phyloP scores from a whole-genome alignment of 2,113 vertebrate genomes.

The Sinocyclocheilus anshuiensis region DNA sequence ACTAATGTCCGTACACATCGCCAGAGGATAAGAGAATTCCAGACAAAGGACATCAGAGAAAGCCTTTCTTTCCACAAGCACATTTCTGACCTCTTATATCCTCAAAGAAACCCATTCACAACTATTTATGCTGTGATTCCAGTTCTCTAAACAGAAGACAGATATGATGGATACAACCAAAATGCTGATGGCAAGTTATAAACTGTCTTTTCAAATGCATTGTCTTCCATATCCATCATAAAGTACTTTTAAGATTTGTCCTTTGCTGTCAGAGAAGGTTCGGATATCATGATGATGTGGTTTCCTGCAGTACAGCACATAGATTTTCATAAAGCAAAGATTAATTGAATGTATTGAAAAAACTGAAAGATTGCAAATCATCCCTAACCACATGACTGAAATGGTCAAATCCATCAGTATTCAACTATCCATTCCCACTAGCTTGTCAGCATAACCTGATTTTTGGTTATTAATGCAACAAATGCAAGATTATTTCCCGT shows the following conservation, averaged over 20 bases:
- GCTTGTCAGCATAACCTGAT: constrained; percentile 1
- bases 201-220: not conserved
- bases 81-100: constrained; percentile 15
- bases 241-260: not conserved
- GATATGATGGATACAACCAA: not conserved
- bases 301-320: not conserved
- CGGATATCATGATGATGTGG: not conserved
- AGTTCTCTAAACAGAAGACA: constrained; percentile 2
- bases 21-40: constrained; percentile 19
- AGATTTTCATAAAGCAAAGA: not conserved
- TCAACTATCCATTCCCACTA: not conserved
- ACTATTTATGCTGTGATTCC: not conserved
- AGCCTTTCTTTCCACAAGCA: not conserved
- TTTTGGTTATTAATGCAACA: constrained; percentile 27
- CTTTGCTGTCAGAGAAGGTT: not conserved
- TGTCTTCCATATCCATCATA: not conserved
- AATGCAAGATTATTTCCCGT: not conserved
- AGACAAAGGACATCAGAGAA: constrained; percentile 23
- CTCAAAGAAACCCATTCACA: constrained; percentile 29
- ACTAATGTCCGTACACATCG: constrained; percentile 21
- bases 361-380: not conserved
- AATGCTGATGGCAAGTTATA: not conserved
- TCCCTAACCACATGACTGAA: constrained; percentile 17
- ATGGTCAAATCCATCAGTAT: constrained; percentile 15
- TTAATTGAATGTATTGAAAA: not conserved